Conservation (phyloP, 2,113 vertebrate species). For the Noturus placidus region DNA sequence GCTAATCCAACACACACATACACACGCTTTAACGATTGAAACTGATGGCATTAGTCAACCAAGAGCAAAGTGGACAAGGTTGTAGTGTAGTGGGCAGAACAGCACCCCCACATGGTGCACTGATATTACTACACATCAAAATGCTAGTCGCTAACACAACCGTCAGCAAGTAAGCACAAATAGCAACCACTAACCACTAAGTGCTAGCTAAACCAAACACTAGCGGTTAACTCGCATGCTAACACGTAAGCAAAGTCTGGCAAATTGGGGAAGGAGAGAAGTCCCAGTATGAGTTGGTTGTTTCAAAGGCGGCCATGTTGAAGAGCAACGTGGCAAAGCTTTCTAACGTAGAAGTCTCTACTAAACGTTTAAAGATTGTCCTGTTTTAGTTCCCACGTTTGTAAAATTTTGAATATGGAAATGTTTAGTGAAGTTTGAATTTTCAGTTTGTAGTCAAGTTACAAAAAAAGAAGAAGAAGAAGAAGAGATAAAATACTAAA, state of each 20-base stretch:
- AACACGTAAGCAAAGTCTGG: background rate
- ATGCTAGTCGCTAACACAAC: background rate
- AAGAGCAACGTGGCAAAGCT: background rate
- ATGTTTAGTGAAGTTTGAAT: constrained; percentile 43
- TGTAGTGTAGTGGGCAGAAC: background rate
- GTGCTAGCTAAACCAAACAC: constrained; percentile 11
- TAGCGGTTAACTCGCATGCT: constrained; percentile 12
- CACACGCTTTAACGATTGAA: constrained; percentile 11
- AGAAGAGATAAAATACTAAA: background rate
- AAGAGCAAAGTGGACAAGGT: background rate
- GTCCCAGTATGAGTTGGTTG: background rate
- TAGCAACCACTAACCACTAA: background rate
- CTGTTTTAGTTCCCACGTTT: constrained; percentile 29
- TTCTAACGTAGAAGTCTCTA: background rate
- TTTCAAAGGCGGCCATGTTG: background rate
- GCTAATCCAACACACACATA: constrained; percentile 5
- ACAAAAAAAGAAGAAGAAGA: constrained; percentile 4
- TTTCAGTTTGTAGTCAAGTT: constrained; percentile 33
- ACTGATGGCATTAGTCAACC: background rate
- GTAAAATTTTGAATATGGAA: constrained; percentile 36
- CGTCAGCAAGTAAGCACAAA: background rate
- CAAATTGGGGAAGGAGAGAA: background rate
- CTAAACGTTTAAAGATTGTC: constrained; percentile 42
- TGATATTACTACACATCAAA: background rate
- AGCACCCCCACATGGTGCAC: background rate